These are phyloP conservation scores for Brachypalpus laphriformis DNA, from an alignment of 2,888 invertebrate genomes.

Conservation along the genomic window DNA sequence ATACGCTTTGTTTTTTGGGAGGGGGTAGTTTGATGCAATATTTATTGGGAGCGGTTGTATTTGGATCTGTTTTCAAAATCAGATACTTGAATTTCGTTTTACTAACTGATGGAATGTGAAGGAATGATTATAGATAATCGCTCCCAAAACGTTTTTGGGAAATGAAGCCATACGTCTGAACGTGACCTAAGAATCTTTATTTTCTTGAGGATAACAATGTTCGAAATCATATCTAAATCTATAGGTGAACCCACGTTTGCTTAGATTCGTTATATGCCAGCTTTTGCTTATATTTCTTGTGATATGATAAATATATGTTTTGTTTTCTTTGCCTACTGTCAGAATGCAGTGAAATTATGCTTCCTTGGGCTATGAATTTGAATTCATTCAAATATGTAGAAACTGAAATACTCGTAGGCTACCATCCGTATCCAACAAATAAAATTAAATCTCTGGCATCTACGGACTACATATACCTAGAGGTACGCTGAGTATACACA, in stretches of 20 bases:
- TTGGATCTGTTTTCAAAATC: neutral
- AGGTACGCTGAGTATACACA: too few relatives aligned
- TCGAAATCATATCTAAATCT: neutral
- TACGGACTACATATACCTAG: neutral
- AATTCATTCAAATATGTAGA: too few relatives aligned
- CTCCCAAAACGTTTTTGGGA: neutral
- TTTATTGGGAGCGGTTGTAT: neutral
- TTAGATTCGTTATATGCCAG: too few relatives aligned
- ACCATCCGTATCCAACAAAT: neutral
- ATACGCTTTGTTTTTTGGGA: neutral
- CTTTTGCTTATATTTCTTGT: too few relatives aligned
- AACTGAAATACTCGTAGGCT: too few relatives aligned
- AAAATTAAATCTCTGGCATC: neutral
- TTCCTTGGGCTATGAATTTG: neutral
- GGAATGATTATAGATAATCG: neutral
- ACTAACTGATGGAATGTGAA: neutral
- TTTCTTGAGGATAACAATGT: neutral
- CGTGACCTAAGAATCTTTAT: neutral
- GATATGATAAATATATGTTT: too few relatives aligned
- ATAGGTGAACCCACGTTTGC: too few relatives aligned
- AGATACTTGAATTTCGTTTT: neutral
- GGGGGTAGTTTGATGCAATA: neutral
- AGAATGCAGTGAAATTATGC: too few relatives aligned
- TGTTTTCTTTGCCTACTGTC: too few relatives aligned
- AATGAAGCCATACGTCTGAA: neutral